Evolutionary conservation across 2,888 invertebrate species (phyloP), one percentile per base, ranked within the genome.

Genomic region (Zygogramma bicolorata): DNA sequence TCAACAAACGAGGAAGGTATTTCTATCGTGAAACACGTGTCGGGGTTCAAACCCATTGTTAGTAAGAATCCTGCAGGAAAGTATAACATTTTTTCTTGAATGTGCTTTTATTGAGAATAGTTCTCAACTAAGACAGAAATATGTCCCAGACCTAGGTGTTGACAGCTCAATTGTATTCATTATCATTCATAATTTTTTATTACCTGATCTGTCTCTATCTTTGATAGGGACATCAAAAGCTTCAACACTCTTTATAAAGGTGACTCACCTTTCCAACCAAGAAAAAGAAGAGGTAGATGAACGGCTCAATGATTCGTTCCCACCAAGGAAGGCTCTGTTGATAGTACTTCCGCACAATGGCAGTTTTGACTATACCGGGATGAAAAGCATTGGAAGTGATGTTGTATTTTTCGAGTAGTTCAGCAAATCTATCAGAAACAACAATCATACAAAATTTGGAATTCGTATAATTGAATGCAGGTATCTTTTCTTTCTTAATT

Each of bases 321-420:
- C 42, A 46, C 42, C 42, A 46, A 46, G 42, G 15, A 15, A 46
- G 8, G 18, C 7, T 20, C 20, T 46, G 15, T 46, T 46, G 42
- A 20, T 46, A 46, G 18, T 10, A 46, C 18, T 46, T 46, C 1
- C 18, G 8, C 42, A 46, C 42, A 46, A 46, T 46, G 8, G 15
- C 5, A 3, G 77, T 77, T 3, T 61, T 57, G 1, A 69, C 75
- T 42, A 60, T 34, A 18, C 75, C 73, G 13, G 78, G 78, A 65
- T 78, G 74, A 15, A 62, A 49, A 29, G 62, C 29, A 65, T 77
- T 75, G 15, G 68, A 68, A 18, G 74, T 74, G n/a, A 78, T 68
- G 8, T 69, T 71, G 22, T 53, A 63, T n/a, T 57, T 60, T 42
- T 73, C 60, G 5, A 78, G 40, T 66, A 70, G 72, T 38, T 75